Conservation (phyloP, 2,113 vertebrate genomes). For the Paratilapia polleni region DNA sequence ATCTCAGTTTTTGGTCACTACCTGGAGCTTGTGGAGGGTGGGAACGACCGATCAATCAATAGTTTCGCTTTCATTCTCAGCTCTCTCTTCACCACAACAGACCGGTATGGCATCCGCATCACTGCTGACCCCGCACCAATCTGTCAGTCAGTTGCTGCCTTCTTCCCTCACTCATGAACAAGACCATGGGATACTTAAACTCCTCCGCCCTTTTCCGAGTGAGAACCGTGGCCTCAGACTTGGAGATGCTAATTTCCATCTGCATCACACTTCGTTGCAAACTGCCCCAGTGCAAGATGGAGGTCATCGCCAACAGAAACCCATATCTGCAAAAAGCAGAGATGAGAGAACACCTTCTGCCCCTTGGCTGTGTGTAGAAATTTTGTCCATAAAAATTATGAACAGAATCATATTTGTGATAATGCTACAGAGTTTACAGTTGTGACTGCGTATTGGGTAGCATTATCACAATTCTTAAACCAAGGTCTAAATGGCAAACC, state of each 20-base stretch:
- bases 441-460: background rate
- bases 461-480: background rate
- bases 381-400: background rate
- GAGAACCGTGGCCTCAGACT: too few relatives aligned
- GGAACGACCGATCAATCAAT: too few relatives aligned
- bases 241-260: too few relatives aligned
- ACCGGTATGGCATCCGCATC: background rate
- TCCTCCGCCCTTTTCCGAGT: background rate
- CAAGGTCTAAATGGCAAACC: background rate
- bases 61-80: too few relatives aligned
- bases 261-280: too few relatives aligned
- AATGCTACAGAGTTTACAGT: background rate
- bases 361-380: background rate
- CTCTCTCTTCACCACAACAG: background rate
- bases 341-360: background rate
- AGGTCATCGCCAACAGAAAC: background rate
- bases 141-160: background rate
- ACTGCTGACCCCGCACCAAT: background rate
- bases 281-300: background rate
- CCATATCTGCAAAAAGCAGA: background rate
- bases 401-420: background rate
- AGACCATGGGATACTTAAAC: background rate
- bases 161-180: background rate
- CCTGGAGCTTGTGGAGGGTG: too few relatives aligned
- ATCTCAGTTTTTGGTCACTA: too few relatives aligned